These are phyloP conservation scores for Brenthis ino DNA, from an alignment of 2,888 invertebrate species.

Conservation along the genomic window DNA sequence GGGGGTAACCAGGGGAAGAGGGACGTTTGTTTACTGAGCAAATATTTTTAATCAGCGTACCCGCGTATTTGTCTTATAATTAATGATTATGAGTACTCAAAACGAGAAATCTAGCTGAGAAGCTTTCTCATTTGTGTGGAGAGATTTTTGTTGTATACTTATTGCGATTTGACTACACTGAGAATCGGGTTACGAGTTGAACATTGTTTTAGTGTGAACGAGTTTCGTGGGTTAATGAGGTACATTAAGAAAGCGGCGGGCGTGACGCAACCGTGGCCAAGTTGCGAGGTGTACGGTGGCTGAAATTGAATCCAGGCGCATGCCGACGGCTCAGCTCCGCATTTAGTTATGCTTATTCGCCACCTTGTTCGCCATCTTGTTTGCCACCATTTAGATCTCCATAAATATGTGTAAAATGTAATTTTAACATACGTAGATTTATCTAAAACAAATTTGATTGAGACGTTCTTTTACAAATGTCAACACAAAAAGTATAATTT, in stretches of 20 bases:
- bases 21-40: conserved; percentile 61
- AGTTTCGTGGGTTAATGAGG: conserved; percentile 68
- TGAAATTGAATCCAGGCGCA: conserved; percentile 73
- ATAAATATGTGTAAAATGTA: background rate
- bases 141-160: conserved; percentile 29
- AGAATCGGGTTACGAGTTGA: conserved; percentile 57
- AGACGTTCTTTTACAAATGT: too few relatives aligned
- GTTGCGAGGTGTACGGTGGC: conserved; percentile 56
- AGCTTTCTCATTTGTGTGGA: conserved; percentile 35
- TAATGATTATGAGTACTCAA: conserved; percentile 59
- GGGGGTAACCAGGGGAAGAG: conserved; percentile 50
- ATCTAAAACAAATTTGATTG: too few relatives aligned
- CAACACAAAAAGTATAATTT: too few relatives aligned
- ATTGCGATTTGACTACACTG: conserved; percentile 37
- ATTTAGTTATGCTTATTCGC: conserved; percentile 62
- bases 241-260: conserved; percentile 59
- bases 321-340: conserved; percentile 56
- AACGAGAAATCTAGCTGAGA: conserved; percentile 32
- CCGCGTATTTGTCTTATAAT: conserved; percentile 58
- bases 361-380: background rate
- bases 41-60: conserved; percentile 72
- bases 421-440: too few relatives aligned
- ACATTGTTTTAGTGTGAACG: conserved; percentile 60
- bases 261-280: conserved; percentile 52
- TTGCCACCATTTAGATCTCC: too few relatives aligned